Base-by-base conservation (phyloP, 2,113 vertebrate genomes). In the Dasypus novemcinctus region DNA sequence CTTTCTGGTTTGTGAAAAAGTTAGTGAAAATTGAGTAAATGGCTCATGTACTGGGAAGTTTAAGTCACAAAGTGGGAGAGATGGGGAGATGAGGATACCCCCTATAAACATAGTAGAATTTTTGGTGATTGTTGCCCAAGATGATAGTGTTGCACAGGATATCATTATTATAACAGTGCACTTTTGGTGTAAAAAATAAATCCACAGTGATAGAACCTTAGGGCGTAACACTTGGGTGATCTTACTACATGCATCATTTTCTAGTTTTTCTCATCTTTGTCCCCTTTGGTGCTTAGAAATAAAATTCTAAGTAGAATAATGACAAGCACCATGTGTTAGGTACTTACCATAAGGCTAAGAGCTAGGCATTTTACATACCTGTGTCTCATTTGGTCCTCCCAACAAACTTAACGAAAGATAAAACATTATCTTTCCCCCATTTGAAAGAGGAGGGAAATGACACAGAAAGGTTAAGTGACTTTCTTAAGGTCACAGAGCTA, bases 21-120 rank as follows among this genome's bases (percentile, higher is more conserved):
- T 92, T 87, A 64, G 76, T 97, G 90, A 81, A 95, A 97, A 98
- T 49, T 80, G 92, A 93, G 27, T 91, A 96, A 97, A 93, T 87
- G 96, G 23, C 23, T 86, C 80, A 94, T 6, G 25, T 23, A 38
- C 83, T 94, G 91, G 87, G 78, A 97, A 95, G 80, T 97, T 93
- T 74, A 95, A 71, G 61, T 93, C 96, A 90, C 52, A 76, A 97
- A 85, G 68, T 63, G 54, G 43, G 64, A 41, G 84, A 72, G 66
- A 49, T 71, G 90, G 43, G 31, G 3, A 75, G 69, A 49, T 85
- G 68, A 85, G 82, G 88, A 88, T 41, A 8, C 27, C 87, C 92
- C 0, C 78, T 21, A 41, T 46, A 20, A 20, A n/a, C 69, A 33
- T 87, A 33, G 7, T 43, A 78, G 52, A 12, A 12, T n/a, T 97